Evolutionary conservation across 2,113 vertebrate genomes (phyloP), one percentile per base, ranked within the genome.

Genomic region (Pogonocichla stellata): DNA sequence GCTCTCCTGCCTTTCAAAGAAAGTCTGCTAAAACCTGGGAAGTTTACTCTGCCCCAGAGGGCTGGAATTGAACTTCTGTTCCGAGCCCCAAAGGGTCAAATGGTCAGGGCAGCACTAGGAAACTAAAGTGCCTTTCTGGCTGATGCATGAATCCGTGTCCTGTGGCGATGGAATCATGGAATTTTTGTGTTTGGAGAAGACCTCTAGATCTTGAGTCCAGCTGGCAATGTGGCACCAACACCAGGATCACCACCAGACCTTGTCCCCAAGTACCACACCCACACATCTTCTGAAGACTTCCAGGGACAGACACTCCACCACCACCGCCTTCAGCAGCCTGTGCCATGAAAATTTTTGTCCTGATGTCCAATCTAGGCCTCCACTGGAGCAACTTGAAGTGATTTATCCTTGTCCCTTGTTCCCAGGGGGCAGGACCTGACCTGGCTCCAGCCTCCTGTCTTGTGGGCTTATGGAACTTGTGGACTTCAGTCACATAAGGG

Each of bases 281-380:
- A 20, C 3, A 1, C 3, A 1, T 42, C 13, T 25, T 34, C 11
- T 14, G 7, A 17, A 20, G 3, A 1, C 7, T 40, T 56, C 40
- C 48, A 64, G 34, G 24, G 16, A 9, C 31, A n/a, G 40, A 5
- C 7, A 14, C 13, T 47, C 24, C 29, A 54, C 25, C 65, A 34
- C 10, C 48, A 8, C 29, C 20, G 42, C 29, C 40, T 48, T 31
- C 34, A 54, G 24, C 48, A 62, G 48, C 40, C 34, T 18, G 6
- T 25, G 48, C 48, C 24, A 17, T 5, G 74, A 40, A 24, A n/a
- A 14, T 8, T 3, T 25, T 17, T 64, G 17, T 62, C 29, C 48
- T 62, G 16, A 31, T 34, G 19, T 29, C 40, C 65, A 20, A 14
- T 17, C 16, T 29, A n/a, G 47, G 29, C 34, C 10, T 87, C 23